Base-by-base conservation (phyloP, 2,797 vertebrate species). In the Eidolon dupreanum region DNA sequence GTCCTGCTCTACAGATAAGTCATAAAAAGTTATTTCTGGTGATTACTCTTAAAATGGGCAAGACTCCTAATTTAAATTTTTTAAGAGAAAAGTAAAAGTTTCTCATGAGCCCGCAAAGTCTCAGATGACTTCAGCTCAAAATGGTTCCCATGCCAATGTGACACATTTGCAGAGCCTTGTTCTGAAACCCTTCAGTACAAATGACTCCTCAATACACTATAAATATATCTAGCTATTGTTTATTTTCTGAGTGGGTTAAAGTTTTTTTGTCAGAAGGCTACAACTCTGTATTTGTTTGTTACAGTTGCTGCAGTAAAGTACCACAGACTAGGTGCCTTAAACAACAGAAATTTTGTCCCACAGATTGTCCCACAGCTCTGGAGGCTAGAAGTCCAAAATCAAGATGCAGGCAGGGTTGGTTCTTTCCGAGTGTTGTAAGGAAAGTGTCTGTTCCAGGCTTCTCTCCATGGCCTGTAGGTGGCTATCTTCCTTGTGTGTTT, bases 221-320 rank as follows among this genome's bases (percentile, higher is more conserved):
- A 74, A 61, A 63, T 65, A 53, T 22, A 12, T 79, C 36, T 78
- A 31, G 22, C 41, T 61, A 53, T 74, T 77, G 38, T 85, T 93
- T 71, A n/a, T 93, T 94, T 95, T 81, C 41, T 65, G 78, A n/a
- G 73, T 63, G 38, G 46, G 28, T 85, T 90, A 94, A 88, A 33
- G 31, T 13, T 31, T 94, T 51, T 8, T 63, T 85, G 26, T 82
- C 59, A 70, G 70, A 89, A 10, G 41, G 28, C 49, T 65, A 38
- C 9, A 74, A 11, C 17, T 31, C 20, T 91, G 4, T 66, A 19
- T 94, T 70, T 55, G 66, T 81, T 90, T 65, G 15, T 55, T 86
- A 77, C 16, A 43, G 13, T 31, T 68, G 10, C 19, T 73, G 6
- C 38, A 86, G 49, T 68, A 55, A 78, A 46, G 24, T 36, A 89